Evolutionary conservation across 2,113 vertebrate species (phyloP), one percentile per base, ranked within the genome.

Genomic region (Pomatostomus ruficeps): DNA sequence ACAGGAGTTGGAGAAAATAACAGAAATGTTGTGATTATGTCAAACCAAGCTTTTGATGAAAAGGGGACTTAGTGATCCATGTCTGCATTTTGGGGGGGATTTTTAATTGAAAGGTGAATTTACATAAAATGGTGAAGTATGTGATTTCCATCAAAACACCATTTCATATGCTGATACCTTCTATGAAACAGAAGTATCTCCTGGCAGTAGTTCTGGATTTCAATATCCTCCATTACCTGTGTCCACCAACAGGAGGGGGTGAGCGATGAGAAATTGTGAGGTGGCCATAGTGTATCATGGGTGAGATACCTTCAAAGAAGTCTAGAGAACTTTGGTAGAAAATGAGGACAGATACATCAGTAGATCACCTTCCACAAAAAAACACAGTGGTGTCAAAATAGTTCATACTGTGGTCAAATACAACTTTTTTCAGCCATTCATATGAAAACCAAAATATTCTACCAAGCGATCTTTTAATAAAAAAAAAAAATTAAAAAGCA

Each of bases 1-100:
- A 11, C 25, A 72, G 12, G 23, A 94, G 63, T 79, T 61, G 40
- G 45, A 75, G n/a, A 79, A 92, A 95, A 90, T 86, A 62, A 66
- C 67, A 91, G 33, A 92, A 95, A 76, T 70, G 2, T 45, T 83
- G 25, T 83, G 49, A 76, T 88, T 61, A 76, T 82, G 25, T 38
- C 58, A 85, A 94, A 51, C 14, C 85, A 86, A 80, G 17, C 18
- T 70, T 93, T 83, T 77, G 45, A 76, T 79, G 80, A 66, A 11
- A 86, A 88, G 9, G 4, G 33, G 42, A 62, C 38, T 76, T 84
- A 66, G 22, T 59, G 75, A 80, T 68, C 22, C 48, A 25, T 51
- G 42, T 51, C 49, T 67, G 35, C 45, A 26, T 55, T 57, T 63
- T 63, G 42, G 42, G 8, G 7, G 6, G 19, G 11, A 55, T 40